Evolutionary conservation across 2,888 invertebrate genomes (phyloP), one percentile per base, ranked within the genome.

Genomic region (Plebejus argus): DNA sequence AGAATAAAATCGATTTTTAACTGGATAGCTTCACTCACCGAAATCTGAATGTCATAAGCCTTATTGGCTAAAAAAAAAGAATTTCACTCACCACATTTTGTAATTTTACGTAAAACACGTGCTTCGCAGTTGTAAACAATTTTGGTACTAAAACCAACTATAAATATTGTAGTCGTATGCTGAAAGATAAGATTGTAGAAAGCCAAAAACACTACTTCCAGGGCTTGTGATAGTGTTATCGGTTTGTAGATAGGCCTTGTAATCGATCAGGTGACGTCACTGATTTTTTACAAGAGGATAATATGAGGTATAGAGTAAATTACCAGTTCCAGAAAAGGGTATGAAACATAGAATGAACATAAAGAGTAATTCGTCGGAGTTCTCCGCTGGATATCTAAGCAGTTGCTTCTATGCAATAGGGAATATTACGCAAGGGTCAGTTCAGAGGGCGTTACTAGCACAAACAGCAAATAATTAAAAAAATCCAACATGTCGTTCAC

Each of bases 121-220:
- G 72, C 49, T 49, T 72, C 72, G 4, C 72, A 72, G 72, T 72
- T 72, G 72, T 72, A 49, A 72, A 72, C 72, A 72, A 72, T 49
- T 20, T 72, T 23, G 20, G 49, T 72, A 72, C 72, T 72, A 72
- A 72, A 72, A 72, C 20, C 45, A 72, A 49, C 72, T 72, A 49
- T 72, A 49, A 72, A 72, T 72, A 49, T 72, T 72, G 49, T 72
- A 72, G 15, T 20, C 15, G 72, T n/a, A 6, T 23, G 23, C 45
- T 45, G 72, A 20, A 72, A 72, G 72, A 72, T 49, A 72, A 72
- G 72, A 72, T 72, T 72, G 45, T 71, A 23, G 23, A 71, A 35
- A 20, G 3, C 49, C 49, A 6, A 49, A 72, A 72, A 72, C 49
- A 23, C 49, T 20, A 72, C 49, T 45, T 45, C 72, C 15, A 72